Evolutionary conservation across 2,797 vertebrate species (phyloP).

Genomic region (Menidia menidia): DNA sequence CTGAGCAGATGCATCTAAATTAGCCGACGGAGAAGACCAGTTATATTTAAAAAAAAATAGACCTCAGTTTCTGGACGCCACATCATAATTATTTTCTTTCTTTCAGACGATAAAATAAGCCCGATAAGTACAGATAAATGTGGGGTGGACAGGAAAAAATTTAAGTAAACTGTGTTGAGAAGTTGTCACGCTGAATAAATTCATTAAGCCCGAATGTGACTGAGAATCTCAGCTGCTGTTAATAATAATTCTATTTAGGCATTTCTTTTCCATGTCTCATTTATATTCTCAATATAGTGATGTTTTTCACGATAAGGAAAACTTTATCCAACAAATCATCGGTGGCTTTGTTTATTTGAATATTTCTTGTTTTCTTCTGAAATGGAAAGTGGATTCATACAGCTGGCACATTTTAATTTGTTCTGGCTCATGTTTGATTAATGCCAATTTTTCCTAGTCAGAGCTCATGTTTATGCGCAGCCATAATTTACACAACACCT

Average conservation of each 20-base stretch:
- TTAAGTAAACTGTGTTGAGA: constrained; percentile 52
- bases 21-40: constrained; percentile 31
- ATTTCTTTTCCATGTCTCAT: constrained; percentile 55
- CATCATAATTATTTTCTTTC: constrained; percentile 50
- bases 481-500: constrained; percentile 73
- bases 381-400: constrained; percentile 63
- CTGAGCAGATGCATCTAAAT: constrained; percentile 36
- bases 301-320: constrained; percentile 57
- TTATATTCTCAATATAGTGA: constrained; percentile 54
- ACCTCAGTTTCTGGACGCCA: constrained; percentile 36
- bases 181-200: constrained; percentile 63
- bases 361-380: constrained; percentile 57
- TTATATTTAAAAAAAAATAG: constrained; percentile 20
- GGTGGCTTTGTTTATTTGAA: constrained; percentile 52
- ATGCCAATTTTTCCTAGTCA: constrained; percentile 70
- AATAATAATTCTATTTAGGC: constrained; percentile 67
- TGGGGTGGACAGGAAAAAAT: constrained; percentile 18
- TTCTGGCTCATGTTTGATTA: constrained; percentile 78
- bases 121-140: constrained; percentile 60
- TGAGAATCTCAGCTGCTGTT: constrained; percentile 61
- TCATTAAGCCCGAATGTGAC: constrained; percentile 49
- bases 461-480: constrained; percentile 71
- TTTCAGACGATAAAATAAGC: constrained; percentile 50
- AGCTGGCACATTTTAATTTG: constrained; percentile 78
- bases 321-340: constrained; percentile 64